Evolutionary conservation across 2,888 invertebrate genomes (phyloP).

Genomic region (Xiphydria camelus): DNA sequence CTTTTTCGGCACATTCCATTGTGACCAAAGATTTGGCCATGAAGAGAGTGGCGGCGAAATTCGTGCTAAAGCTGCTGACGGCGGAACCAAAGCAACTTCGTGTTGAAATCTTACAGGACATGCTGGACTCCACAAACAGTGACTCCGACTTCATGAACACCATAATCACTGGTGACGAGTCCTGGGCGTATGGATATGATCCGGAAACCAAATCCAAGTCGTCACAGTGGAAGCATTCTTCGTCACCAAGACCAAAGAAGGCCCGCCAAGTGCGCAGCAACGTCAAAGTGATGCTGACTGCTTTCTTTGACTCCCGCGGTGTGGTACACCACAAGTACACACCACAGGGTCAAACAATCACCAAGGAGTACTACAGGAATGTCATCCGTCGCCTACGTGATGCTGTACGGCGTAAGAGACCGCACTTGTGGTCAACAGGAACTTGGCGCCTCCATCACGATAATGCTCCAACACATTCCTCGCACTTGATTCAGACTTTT

Average conservation of each 20-base stretch:
- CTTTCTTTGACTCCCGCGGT: conserved; percentile 20
- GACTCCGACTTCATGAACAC: conserved; percentile 18
- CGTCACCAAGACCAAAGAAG: conserved; percentile 18
- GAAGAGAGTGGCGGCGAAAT: conserved; percentile 19
- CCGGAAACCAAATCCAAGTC: conserved; percentile 25
- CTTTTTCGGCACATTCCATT: conserved; percentile 11
- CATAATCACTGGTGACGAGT: conserved; percentile 29
- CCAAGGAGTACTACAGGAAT: conserved; percentile 10
- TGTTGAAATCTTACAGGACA: conserved; percentile 14
- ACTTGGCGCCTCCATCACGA: conserved; percentile 7
- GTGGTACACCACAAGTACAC: conserved; percentile 23
- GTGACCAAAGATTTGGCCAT: conserved; percentile 19
- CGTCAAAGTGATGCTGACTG: conserved; percentile 16
- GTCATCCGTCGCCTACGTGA: conserved; percentile 6
- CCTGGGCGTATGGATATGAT: conserved; percentile 26
- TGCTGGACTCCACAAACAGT: conserved; percentile 14
- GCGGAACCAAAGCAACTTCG: conserved; percentile 20
- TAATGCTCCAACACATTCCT: conserved; percentile 12
- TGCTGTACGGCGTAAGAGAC: conserved; percentile 9
- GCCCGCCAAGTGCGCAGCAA: conserved; percentile 21
- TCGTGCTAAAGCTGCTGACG: conserved; percentile 23
- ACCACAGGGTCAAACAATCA: conserved; percentile 22
- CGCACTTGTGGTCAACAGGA: neutral
- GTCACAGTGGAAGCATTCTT: conserved; percentile 21
- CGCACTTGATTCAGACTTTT: conserved; percentile 14